Evolutionary conservation across 2,113 vertebrate species (phyloP).

Genomic region (Tetrao urogallus): DNA sequence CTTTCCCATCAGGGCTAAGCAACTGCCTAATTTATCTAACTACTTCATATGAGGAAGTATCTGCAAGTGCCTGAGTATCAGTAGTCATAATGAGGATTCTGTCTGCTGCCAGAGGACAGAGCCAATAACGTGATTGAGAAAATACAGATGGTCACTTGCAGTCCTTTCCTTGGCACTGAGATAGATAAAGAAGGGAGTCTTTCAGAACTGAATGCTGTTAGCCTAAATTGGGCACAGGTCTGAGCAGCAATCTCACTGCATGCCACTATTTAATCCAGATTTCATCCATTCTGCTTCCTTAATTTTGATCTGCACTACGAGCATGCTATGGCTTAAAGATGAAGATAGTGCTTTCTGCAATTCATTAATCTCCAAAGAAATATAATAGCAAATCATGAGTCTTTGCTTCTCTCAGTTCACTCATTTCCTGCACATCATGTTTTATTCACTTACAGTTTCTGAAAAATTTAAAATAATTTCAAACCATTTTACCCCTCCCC

Average conservation of each 20-base stretch:
- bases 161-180: not conserved
- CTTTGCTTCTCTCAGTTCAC: not conserved
- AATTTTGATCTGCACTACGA: fast-evolving
- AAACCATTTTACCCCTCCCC: not conserved
- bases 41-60: not conserved
- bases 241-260: not conserved
- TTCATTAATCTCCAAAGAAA: not conserved
- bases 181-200: not conserved
- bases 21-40: conserved; percentile 16
- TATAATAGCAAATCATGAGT: not conserved
- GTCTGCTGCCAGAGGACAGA: not conserved
- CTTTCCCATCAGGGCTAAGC: not conserved
- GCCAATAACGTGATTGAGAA: not conserved
- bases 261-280: not conserved
- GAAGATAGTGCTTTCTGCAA: not conserved
- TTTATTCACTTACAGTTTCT: not conserved
- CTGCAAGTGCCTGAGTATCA: not conserved
- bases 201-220: not conserved
- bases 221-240: not conserved
- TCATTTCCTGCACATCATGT: too few relatives aligned
- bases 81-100: not conserved
- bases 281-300: not conserved
- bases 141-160: not conserved
- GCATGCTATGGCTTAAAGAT: not conserved
- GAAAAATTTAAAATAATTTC: not conserved